These are phyloP conservation scores for Enoplosus armatus DNA, from an alignment of 2,797 vertebrate species.

Conservation along the genomic window DNA sequence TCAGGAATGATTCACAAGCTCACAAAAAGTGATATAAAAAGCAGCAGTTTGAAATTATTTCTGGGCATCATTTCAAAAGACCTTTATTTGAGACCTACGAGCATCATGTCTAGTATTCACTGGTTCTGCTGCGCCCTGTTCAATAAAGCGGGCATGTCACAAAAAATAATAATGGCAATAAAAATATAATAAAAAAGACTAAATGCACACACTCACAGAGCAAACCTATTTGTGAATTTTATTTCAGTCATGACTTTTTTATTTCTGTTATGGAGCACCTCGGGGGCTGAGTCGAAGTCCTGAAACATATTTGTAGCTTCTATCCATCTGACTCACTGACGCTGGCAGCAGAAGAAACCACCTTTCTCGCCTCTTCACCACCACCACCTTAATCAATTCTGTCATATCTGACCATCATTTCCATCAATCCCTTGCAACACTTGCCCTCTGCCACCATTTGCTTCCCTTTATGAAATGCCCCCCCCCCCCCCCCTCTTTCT, in stretches of 20 bases:
- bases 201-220: conserved; percentile 30
- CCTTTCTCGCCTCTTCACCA: conserved; percentile 28
- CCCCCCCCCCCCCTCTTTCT: background rate
- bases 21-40: background rate
- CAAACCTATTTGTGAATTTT: conserved; percentile 34
- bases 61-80: background rate
- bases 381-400: conserved; percentile 46
- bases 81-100: background rate
- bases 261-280: conserved; percentile 32
- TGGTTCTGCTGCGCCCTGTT: background rate
- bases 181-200: conserved; percentile 49
- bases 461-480: conserved; percentile 5
- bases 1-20: background rate
- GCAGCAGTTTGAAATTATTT: background rate
- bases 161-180: conserved; percentile 53
- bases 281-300: conserved; percentile 30
- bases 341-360: conserved; percentile 38
- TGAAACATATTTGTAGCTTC: conserved; percentile 47
- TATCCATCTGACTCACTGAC: conserved; percentile 31
- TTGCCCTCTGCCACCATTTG: background rate
- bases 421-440: conserved; percentile 32
- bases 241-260: conserved; percentile 50
- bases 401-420: conserved; percentile 45
- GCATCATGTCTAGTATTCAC: background rate
- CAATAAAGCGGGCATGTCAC: conserved; percentile 32